phyloP scores from a whole-genome alignment of 1,140 invertebrate species.

The Zaprionus ornatus region DNA sequence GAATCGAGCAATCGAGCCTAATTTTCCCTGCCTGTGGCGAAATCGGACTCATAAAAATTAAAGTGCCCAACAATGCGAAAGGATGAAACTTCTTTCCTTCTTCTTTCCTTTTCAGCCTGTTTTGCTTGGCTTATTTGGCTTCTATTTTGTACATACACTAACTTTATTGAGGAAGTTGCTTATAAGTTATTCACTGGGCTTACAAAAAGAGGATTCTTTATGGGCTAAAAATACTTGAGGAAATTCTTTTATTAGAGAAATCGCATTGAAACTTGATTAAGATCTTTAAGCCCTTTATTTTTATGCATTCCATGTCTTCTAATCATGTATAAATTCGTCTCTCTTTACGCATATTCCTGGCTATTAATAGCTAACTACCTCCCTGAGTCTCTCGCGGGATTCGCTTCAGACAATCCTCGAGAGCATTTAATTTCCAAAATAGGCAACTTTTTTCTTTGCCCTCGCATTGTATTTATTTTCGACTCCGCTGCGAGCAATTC shows the following conservation, averaged over 20 bases:
- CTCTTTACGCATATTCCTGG: background rate
- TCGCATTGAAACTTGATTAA: background rate
- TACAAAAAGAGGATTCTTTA: background rate
- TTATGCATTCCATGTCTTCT: background rate
- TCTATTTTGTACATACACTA: background rate
- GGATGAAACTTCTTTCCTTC: constrained; percentile 37
- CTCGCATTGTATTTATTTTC: constrained; percentile 7
- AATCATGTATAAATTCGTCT: background rate
- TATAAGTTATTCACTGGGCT: background rate
- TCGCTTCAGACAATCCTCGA: background rate
- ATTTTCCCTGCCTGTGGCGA: constrained; percentile 59
- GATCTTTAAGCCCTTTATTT: background rate
- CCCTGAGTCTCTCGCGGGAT: background rate
- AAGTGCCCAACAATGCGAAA: constrained; percentile 62
- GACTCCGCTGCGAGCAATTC: constrained; percentile 11
- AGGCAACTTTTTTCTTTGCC: background rate
- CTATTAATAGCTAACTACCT: background rate
- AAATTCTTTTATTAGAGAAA: background rate
- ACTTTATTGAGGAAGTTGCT: background rate
- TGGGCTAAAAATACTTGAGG: background rate
- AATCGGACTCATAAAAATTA: constrained; percentile 73
- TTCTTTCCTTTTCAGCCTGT: background rate
- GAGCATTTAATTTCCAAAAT: constrained; percentile 13
- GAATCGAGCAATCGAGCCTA: constrained; percentile 71
- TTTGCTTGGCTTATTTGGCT: constrained; percentile 4